Percentiles rank a stretch among this genome's conserved stretches.
These are phyloP conservation scores for Cheumatopsyche charites DNA, from an alignment of 1,140 invertebrate species.

Conservation along the genomic window DNA sequence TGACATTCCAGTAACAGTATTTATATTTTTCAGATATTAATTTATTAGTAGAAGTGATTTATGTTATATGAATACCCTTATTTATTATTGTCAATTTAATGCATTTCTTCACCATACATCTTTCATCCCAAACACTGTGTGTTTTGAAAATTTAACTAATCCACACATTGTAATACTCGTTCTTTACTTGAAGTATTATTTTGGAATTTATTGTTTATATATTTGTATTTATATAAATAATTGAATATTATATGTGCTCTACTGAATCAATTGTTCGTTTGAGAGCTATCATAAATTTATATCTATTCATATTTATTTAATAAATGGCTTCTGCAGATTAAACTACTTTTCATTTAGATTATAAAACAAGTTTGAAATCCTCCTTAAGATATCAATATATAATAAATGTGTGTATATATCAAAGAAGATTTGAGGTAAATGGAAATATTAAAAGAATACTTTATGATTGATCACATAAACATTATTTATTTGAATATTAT, in stretches of 20 bases:
- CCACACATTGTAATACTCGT: not conserved
- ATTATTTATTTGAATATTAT: no score
- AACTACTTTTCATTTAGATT: no score
- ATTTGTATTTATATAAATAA: conserved; percentile 3
- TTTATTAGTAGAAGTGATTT: conserved; percentile 13
- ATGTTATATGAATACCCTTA: not conserved
- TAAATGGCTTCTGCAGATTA: conserved; percentile 29
- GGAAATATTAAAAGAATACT: no score
- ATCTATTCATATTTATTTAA: conserved; percentile 18
- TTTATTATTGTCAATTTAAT: not conserved
- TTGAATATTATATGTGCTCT: not conserved
- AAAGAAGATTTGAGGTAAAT: no score
- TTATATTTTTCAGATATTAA: conserved; percentile 21
- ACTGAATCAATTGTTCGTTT: conserved; percentile 20
- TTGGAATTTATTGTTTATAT: conserved; percentile 13
- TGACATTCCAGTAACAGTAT: conserved; percentile 30
- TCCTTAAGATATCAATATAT: no score
- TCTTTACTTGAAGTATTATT: conserved; percentile 15
- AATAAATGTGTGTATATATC: no score
- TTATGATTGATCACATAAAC: no score
- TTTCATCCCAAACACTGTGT: no score
- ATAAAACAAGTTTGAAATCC: no score
- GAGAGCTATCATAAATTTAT: conserved; percentile 11
- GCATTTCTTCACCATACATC: no score
- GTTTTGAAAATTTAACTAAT: no score